Base-by-base conservation (phyloP, 2,113 vertebrate genomes). In the Cranoglanis bouderius region DNA sequence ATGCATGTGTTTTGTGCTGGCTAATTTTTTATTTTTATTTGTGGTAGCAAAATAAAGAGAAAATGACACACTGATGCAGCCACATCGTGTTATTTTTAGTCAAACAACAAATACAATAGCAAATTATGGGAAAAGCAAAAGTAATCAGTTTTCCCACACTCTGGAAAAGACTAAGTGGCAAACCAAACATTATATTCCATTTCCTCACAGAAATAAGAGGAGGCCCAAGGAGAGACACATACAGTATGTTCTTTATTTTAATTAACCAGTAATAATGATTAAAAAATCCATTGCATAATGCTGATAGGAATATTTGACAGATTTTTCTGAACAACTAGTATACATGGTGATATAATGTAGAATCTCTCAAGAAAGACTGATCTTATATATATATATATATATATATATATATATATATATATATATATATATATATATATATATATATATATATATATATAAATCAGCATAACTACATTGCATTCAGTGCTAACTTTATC, bases 381-480 rank as follows among this genome's bases (percentile, higher is more conserved):
- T 85, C 85, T 72, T 40, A 38, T 55, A 82, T 53, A 53, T 6
- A 72, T 40, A 38, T n/a, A n/a, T n/a, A n/a, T n/a, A n/a, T n/a
- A n/a, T n/a, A n/a, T n/a, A n/a, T n/a, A n/a, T n/a, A n/a, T n/a
- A n/a, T n/a, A n/a, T n/a, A n/a, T n/a, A n/a, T n/a, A n/a, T n/a
- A n/a, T n/a, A n/a, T n/a, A n/a, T n/a, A n/a, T n/a, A n/a, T n/a
- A n/a, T n/a, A n/a, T n/a, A n/a, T n/a, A n/a, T n/a, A n/a, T n/a
- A n/a, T n/a, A n/a, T n/a, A n/a, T n/a, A n/a, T n/a, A n/a, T n/a
- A n/a, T n/a, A n/a, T n/a, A n/a, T 8, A 81, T 24, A 61, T 6
- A 70, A 90, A 59, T 63, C 19, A 77, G 65, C 83, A 88, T 18
- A 88, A 88, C 72, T 40, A 63, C 49, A 29, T 82, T 81, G 8